These are phyloP conservation scores for Zaprionus vittiger DNA, from an alignment of 1,140 invertebrate genomes.

Conservation along the genomic window DNA sequence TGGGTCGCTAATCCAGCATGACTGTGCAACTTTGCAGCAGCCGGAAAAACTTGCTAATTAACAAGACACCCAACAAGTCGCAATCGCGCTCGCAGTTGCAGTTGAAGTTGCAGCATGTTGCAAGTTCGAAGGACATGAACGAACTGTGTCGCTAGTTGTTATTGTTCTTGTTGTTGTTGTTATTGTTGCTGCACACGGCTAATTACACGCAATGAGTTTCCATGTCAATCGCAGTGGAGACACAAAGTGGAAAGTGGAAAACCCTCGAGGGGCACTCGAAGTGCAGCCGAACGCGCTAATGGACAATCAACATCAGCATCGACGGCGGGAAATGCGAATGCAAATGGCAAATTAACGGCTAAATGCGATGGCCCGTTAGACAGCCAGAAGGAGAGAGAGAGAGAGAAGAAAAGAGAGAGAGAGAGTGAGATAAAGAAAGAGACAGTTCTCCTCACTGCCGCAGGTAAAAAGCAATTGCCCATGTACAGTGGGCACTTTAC, in stretches of 20 bases:
- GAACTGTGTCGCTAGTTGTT: background rate
- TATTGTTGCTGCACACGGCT: conserved; percentile 43
- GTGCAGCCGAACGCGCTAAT: conserved; percentile 45
- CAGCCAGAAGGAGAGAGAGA: no score
- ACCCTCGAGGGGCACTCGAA: conserved; percentile 35
- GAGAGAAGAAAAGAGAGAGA: conserved; percentile 28
- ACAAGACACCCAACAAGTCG: conserved; percentile 29
- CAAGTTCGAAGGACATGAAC: conserved; percentile 44
- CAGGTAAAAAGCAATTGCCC: background rate
- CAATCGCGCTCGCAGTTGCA: background rate
- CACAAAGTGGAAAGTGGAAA: conserved; percentile 2
- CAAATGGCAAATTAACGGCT: conserved; percentile 45
- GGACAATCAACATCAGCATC: conserved; percentile 38
- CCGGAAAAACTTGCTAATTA: conserved; percentile 52
- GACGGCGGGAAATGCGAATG: conserved; percentile 29
- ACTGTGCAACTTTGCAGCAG: conserved; percentile 39
- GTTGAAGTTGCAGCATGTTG: conserved; percentile 41
- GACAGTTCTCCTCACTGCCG: conserved; percentile 5
- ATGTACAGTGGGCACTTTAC: background rate
- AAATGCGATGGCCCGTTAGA: conserved; percentile 39
- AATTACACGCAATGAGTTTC: conserved; percentile 70
- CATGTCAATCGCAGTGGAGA: conserved; percentile 46
- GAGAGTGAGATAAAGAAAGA: conserved; percentile 47
- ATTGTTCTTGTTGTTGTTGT: no score
- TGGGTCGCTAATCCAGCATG: conserved; percentile 43